Base-by-base conservation (phyloP, 2,797 vertebrate genomes). In the Furcifer pardalis region DNA sequence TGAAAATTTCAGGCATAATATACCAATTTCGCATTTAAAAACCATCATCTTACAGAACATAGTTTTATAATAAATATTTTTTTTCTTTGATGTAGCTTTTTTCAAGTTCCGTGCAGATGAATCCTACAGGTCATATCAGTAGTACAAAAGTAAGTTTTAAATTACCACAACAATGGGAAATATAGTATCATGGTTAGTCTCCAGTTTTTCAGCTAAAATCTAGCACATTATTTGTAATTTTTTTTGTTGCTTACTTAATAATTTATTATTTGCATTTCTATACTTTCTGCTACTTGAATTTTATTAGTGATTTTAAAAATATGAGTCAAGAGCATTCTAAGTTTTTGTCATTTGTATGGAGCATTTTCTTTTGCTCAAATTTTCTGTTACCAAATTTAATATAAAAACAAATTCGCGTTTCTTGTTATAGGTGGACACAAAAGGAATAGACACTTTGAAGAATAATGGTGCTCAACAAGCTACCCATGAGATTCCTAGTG, bases 81-180 rank as follows among this genome's bases (percentile, higher is more conserved):
- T 95, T 96, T 91, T 96, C 93, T 96, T 95, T 56, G 17, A 81
- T 40, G 92, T 94, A 96, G 96, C 95, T 96, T 95, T 96, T 96
- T 94, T 96, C 94, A 95, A 96, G 92, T 94, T 96, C 95, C 85
- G 96, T 96, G 93, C 96, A 96, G 95, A 95, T 96, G 96, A 96
- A 95, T 94, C 94, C 96, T 92, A 95, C 95, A 92, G 95, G 96
- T 95, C 95, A 94, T 93, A 93, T 95, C 93, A 86, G 90, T 95
- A 96, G 95, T 93, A 89, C 90, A 94, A 95, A 97, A 96, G 96
- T 96, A 96, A 96, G 95, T 96, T 94, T 92, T 91, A 80, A 91
- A 92, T 92, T 89, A 85, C 88, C 86, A 1, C 88, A 85, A 83
- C 88, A 91, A 21, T 88, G 65, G 85, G 59, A 91, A 78, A 90